phyloP scores from a whole-genome alignment of 2,113 vertebrate species.

The Alosa alosa region DNA sequence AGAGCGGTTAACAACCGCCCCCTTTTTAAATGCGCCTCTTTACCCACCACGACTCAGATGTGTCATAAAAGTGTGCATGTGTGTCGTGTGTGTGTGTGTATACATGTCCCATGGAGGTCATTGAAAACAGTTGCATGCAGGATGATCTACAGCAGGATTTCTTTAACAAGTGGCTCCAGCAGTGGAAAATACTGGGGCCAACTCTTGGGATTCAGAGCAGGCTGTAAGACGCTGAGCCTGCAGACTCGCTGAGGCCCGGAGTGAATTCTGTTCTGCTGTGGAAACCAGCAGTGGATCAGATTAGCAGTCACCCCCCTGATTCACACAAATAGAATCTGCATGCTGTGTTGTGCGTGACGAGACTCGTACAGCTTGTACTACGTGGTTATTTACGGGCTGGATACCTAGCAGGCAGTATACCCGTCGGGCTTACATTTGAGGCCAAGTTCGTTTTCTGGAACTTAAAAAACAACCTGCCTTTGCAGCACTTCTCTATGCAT shows the following conservation, averaged over 20 bases:
- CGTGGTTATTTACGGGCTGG: background rate
- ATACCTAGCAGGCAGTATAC: background rate
- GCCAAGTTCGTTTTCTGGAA: background rate
- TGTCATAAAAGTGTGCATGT: conserved; percentile 19
- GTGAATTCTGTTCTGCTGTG: background rate
- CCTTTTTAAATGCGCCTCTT: background rate
- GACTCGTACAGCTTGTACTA: background rate
- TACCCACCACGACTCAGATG: background rate
- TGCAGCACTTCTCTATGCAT: background rate
- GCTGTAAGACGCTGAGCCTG: background rate
- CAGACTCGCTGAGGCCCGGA: background rate
- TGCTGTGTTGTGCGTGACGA: background rate
- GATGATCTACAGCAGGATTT: conserved; percentile 33
- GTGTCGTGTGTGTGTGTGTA: background rate
- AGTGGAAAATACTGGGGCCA: conserved; percentile 33
- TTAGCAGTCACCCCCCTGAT: background rate
- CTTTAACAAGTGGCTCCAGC: conserved; percentile 24
- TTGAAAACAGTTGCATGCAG: background rate
- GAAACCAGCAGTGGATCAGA: background rate
- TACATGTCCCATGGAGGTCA: background rate
- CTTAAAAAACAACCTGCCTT: background rate
- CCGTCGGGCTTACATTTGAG: background rate
- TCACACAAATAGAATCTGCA: background rate
- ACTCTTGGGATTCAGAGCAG: background rate
- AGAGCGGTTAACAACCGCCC: background rate